Conservation (phyloP, 2,888 invertebrate species). For the Colletes collaris region DNA sequence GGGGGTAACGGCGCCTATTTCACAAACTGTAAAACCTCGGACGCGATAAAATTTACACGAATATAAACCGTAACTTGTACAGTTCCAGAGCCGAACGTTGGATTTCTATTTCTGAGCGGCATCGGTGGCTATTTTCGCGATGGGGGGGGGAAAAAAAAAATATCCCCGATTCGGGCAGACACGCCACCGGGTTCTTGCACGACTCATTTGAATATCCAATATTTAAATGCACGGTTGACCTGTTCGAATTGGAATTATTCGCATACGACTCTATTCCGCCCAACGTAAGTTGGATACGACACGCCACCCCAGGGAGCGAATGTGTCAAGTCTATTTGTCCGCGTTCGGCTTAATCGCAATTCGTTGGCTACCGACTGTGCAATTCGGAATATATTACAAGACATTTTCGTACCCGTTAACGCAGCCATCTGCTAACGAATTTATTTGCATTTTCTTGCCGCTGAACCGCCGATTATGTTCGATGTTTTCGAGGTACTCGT, state of each 20-base stretch:
- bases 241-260: conserved; percentile 51
- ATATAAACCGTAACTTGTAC: not conserved
- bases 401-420: conserved; percentile 21
- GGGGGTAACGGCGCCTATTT: not conserved
- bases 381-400: conserved; percentile 21
- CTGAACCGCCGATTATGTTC: too few relatives aligned
- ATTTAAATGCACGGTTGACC: conserved; percentile 51
- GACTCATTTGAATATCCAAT: conserved; percentile 50
- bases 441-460: conserved; percentile 21
- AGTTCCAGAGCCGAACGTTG: not conserved
- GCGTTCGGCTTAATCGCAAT: conserved; percentile 42
- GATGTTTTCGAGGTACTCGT: too few relatives aligned
- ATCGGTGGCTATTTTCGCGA: not conserved
- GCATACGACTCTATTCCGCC: conserved; percentile 23
- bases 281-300: conserved; percentile 42
- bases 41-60: not conserved
- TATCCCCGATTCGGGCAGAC: not conserved
- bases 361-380: conserved; percentile 13
- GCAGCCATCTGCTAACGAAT: not conserved
- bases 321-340: conserved; percentile 45
- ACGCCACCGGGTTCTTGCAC: conserved; percentile 10
- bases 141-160: not conserved
- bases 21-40: not conserved
- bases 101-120: not conserved
- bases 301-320: conserved; percentile 16